Evolutionary conservation across 2,888 invertebrate genomes (phyloP), one percentile per base, ranked within the genome.

Genomic region (Philereme transversata): DNA sequence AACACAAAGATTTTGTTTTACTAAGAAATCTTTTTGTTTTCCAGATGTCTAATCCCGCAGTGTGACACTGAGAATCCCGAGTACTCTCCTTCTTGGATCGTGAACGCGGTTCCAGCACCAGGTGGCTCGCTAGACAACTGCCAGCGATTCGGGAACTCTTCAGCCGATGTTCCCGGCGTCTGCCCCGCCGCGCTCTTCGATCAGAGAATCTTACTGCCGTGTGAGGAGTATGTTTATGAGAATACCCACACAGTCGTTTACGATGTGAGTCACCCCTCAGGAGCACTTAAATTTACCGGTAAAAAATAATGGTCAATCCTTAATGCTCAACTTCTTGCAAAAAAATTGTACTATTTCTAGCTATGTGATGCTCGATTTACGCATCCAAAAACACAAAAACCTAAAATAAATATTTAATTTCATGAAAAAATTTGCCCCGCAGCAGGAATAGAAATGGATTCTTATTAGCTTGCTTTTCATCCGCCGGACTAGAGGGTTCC

Each of bases 61-160:
- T 69, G 69, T 10, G 69, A 67, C 43, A 4, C 47, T 0, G 6
- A 34, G 7, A 38, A 46, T 3, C 65, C 60, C 0, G 65, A 57
- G 7, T 65, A 40, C 49, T 54, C 45, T 6, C 65, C 69, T 4
- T 9, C 40, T 0, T 69, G 69, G 93, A 68, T 93, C 40, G 65
- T 77, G 9, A 76, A 86, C 51, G 93, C 93, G 0, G 81, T 91
- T 5, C 93, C 94, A 0, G 78, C 62, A 0, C 53, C 75, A 4
- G 71, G 74, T 4, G 66, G 69, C 22, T 73, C 70, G 2, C 78
- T 88, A 63, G 90, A 93, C 57, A 87, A 86, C 61, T 94, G 94
- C 70, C 78, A 83, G 54, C 87, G 93, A 1, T 94, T 78, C 65
- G 79, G 70, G 22, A 77, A 75, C 64, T 48, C 46, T 3, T 65